A percentile compares a stretch with the other conserved stretches of the same genome.
Conservation (phyloP, 2,888 invertebrate genomes). For the Paralinhomoeus sp. region DNA sequence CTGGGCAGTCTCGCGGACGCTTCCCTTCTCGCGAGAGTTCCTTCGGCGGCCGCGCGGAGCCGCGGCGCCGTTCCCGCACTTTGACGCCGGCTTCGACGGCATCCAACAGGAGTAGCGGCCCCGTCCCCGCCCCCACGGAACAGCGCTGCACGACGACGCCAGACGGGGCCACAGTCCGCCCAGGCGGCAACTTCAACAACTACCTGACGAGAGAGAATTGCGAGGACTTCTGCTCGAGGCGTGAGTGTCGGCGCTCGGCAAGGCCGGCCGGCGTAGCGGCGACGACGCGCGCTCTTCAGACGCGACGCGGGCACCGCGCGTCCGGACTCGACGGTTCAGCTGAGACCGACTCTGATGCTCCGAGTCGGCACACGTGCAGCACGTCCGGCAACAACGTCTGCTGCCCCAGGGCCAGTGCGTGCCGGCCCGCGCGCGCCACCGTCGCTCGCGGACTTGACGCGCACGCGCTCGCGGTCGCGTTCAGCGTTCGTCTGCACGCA, state of each 20-base stretch:
- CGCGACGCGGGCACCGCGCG: too few relatives aligned
- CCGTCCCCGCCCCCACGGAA: background rate
- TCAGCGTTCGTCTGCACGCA: background rate
- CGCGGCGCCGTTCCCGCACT: too few relatives aligned
- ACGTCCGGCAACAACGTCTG: conserved; percentile 11
- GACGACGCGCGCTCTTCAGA: too few relatives aligned
- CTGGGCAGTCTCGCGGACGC: background rate
- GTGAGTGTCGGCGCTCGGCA: too few relatives aligned
- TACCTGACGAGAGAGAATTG: conserved; percentile 13
- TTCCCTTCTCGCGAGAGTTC: background rate
- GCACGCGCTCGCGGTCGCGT: too few relatives aligned
- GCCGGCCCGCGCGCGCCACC: too few relatives aligned
- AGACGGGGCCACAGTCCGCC: too few relatives aligned
- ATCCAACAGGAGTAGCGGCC: background rate
- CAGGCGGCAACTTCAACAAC: conserved; percentile 21
- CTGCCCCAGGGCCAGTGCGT: conserved; percentile 19
- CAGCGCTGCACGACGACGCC: background rate
- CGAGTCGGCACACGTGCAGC: conserved; percentile 18
- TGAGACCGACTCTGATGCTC: conserved; percentile 19
- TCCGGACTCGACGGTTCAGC: too few relatives aligned
- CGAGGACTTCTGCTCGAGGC: conserved; percentile 11
- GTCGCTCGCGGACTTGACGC: too few relatives aligned
- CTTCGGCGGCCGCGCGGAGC: background rate
- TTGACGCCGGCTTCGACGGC: too few relatives aligned
- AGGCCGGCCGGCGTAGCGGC: too few relatives aligned